A percentile compares a stretch with the other conserved stretches of the same genome.
Evolutionary conservation across 2,888 invertebrate genomes (phyloP).

Genomic region (Drosophila gaucha): DNA sequence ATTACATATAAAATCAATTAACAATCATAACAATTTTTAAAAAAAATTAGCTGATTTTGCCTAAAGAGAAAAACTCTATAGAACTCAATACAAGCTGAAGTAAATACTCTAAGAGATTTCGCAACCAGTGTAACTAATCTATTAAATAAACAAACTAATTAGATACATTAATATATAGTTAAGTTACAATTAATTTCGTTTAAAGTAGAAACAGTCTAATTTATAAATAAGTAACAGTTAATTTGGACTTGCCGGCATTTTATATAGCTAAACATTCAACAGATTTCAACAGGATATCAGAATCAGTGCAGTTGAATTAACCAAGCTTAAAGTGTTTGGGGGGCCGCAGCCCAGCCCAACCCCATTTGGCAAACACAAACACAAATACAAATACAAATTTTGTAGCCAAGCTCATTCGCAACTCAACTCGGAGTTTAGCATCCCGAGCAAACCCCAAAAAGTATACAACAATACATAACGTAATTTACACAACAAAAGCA

Average conservation of each 20-base stretch:
- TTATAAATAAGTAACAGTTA: not conserved
- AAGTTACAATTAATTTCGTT: not conserved
- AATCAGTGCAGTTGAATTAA: constrained; percentile 54
- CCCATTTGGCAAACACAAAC: constrained; percentile 11
- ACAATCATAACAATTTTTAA: too few species aligned
- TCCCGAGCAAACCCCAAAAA: constrained; percentile 46
- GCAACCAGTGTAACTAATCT: not conserved
- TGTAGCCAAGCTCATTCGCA: constrained; percentile 47
- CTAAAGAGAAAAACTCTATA: too few species aligned
- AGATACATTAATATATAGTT: not conserved
- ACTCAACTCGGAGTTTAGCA: constrained; percentile 28
- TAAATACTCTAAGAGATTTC: too few species aligned
- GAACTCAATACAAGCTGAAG: not conserved
- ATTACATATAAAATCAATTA: too few species aligned
- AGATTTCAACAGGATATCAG: constrained; percentile 62
- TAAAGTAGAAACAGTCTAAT: not conserved
- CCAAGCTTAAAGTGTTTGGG: constrained; percentile 45
- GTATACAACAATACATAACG: constrained; percentile 70
- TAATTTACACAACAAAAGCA: constrained; percentile 77
- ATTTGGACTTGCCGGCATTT: not conserved
- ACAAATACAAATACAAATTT: constrained; percentile 44
- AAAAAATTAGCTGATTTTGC: too few species aligned
- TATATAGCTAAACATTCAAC: constrained; percentile 33
- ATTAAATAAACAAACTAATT: too few species aligned
- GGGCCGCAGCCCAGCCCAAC: not conserved